Conservation (phyloP, 2,113 vertebrate species). For the Tauraco erythrolophus region DNA sequence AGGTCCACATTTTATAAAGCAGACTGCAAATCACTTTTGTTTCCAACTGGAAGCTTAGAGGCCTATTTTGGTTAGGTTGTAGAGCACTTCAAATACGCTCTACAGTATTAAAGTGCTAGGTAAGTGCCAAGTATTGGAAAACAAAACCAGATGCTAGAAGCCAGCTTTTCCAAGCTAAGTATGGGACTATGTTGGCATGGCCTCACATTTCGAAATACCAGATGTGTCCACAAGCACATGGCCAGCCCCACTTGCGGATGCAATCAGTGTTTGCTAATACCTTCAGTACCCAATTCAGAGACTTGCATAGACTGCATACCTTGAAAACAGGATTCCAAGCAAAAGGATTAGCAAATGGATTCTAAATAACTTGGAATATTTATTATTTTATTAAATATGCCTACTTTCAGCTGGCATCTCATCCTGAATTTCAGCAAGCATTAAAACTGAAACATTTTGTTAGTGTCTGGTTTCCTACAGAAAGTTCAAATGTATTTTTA, state of each 20-base stretch:
- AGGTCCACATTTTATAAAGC: background rate
- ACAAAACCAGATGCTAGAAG: background rate
- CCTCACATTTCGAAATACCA: background rate
- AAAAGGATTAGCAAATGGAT: background rate
- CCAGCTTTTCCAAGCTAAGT: background rate
- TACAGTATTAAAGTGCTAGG: background rate
- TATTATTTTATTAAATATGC: background rate
- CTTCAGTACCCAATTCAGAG: background rate
- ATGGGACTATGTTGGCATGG: background rate
- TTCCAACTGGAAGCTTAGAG: background rate
- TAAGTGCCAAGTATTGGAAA: background rate
- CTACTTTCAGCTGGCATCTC: background rate
- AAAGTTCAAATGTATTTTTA: background rate
- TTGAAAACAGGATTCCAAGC: background rate
- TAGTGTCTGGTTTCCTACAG: background rate
- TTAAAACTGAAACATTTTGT: background rate
- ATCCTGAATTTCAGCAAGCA: background rate
- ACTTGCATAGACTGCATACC: background rate
- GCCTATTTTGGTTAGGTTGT: background rate
- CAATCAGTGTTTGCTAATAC: background rate
- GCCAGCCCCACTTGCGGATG: fast-evolving
- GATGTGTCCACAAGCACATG: background rate
- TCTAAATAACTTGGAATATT: background rate
- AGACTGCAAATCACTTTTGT: background rate
- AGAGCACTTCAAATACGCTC: background rate